Evolutionary conservation across 2,888 invertebrate genomes (phyloP).

Genomic region (Synanthedon myopaeformis): DNA sequence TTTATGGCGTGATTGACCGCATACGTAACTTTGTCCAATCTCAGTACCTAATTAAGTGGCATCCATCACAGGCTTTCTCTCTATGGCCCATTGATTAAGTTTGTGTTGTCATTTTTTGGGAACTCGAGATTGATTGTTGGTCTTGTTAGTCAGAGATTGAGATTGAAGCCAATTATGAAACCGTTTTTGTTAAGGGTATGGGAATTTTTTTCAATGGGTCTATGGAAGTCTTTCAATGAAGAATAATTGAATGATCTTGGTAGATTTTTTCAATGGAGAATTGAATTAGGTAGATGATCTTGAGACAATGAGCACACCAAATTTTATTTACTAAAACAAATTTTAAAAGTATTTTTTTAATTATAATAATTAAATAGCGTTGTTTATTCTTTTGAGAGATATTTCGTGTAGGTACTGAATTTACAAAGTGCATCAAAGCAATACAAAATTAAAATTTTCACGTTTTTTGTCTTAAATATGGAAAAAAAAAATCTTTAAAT

Average conservation of each 20-base stretch:
- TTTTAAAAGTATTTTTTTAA: too few species aligned
- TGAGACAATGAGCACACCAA: too few species aligned
- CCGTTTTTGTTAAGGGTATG: neutral
- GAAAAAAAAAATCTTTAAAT: too few species aligned
- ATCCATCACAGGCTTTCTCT: slow-evolving; percentile 18
- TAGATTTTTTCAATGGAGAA: neutral
- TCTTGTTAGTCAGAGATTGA: slow-evolving; percentile 9
- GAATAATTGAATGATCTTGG: neutral
- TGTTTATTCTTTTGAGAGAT: too few species aligned
- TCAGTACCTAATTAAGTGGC: slow-evolving; percentile 12
- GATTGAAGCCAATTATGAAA: neutral
- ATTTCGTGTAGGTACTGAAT: too few species aligned
- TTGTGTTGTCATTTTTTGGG: slow-evolving; percentile 37
- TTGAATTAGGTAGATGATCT: too few species aligned
- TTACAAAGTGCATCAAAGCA: too few species aligned
- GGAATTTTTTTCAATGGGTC: too few species aligned
- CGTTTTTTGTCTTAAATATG: too few species aligned
- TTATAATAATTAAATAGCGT: too few species aligned
- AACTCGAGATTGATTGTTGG: slow-evolving; percentile 28
- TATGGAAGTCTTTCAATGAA: neutral
- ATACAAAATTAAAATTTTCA: too few species aligned
- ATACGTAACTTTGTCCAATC: neutral
- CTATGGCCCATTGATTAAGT: slow-evolving; percentile 50
- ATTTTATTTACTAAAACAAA: too few species aligned
- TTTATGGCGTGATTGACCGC: neutral